Evolutionary conservation across 2,113 vertebrate species (phyloP).

Genomic region (Psammodynastes pulverulentus): DNA sequence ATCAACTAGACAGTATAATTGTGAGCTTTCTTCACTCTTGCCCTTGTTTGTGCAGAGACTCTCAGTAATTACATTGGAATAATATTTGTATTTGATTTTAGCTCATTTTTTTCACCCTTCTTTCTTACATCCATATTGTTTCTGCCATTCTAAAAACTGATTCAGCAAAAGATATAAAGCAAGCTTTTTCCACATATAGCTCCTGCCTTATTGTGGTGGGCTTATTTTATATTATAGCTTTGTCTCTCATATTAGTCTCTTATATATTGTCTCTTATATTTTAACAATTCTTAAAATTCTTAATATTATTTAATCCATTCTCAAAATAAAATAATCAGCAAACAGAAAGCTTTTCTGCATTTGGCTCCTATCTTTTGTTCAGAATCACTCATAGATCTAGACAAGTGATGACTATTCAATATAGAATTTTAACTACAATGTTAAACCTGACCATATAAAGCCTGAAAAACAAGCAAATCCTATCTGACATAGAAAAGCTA

Average conservation of each 20-base stretch:
- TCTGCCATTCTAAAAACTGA: too few species aligned
- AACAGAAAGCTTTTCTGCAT: conserved; percentile 1
- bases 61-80: not conserved
- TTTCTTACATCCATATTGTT: too few species aligned
- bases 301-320: too few species aligned
- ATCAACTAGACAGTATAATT: conserved; percentile 12
- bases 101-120: not conserved
- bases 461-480: too few species aligned
- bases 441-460: conserved; percentile 45
- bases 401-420: conserved; percentile 51
- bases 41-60: conserved; percentile 9
- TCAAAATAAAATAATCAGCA: too few species aligned
- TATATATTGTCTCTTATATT: too few species aligned
- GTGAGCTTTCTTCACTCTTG: conserved; percentile 1
- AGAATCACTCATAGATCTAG: not conserved
- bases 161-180: too few species aligned
- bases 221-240: too few species aligned
- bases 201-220: too few species aligned
- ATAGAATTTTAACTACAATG: conserved; percentile 40
- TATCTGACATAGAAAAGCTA: too few species aligned
- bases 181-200: too few species aligned
- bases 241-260: not conserved
- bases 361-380: conserved; percentile 5
- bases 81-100: not conserved
- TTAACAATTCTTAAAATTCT: not conserved